These are phyloP conservation scores for Semnopithecus entellus DNA, from an alignment of 2,113 vertebrate genomes.

Conservation along the genomic window DNA sequence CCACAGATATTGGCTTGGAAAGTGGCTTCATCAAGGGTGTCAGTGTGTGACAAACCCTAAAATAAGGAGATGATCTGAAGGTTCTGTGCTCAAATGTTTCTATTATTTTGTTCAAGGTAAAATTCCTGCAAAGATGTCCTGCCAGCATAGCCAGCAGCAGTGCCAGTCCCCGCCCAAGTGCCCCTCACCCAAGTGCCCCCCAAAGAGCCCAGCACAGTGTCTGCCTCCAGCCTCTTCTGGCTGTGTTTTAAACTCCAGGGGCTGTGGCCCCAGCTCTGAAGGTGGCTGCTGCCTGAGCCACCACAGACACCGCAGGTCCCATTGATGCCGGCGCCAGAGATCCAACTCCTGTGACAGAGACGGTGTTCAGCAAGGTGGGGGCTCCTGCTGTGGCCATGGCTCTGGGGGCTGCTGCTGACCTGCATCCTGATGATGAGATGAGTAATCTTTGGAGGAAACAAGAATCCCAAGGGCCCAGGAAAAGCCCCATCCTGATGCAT, in stretches of 20 bases:
- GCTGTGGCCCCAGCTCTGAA: not conserved
- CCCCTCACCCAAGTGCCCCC: not conserved
- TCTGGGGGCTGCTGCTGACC: no score
- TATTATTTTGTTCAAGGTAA: not conserved
- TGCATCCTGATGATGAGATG: no score
- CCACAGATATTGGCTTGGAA: not conserved
- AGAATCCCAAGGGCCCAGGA: not conserved
- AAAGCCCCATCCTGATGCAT: accelerated
- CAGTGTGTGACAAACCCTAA: not conserved
- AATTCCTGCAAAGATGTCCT: not conserved
- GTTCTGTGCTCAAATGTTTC: not conserved
- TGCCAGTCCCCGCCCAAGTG: not conserved
- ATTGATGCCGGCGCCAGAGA: no score
- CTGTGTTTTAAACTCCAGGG: not conserved
- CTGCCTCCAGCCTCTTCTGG: not conserved
- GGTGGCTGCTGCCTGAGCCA: not conserved
- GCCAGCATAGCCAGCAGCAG: conserved; percentile 10
- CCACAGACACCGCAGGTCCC: no score
- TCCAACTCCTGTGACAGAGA: no score
- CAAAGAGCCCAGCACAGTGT: not conserved
- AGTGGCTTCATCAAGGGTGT: not conserved
- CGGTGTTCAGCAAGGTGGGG: no score
- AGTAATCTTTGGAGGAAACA: not conserved
- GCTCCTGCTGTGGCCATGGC: no score
- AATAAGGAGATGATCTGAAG: not conserved